Percentiles rank a stretch among this genome's conserved stretches.
phyloP scores from a whole-genome alignment of 2,113 vertebrate genomes.

The Lasiurus borealis region DNA sequence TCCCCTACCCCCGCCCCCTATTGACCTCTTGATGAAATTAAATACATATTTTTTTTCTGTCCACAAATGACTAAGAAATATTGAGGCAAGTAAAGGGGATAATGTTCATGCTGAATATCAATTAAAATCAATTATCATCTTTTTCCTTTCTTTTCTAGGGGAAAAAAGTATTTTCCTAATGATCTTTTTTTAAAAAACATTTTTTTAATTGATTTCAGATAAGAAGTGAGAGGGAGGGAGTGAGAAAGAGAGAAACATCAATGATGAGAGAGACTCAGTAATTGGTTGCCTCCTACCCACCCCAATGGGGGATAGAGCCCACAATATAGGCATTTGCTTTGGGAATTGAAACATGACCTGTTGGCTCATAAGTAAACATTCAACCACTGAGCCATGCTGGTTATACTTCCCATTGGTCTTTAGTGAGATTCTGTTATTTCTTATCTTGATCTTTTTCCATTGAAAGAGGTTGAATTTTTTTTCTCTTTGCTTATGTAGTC shows the following conservation, averaged over 20 bases:
- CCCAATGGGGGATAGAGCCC: no score
- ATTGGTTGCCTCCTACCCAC: no score
- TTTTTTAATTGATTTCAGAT: no score
- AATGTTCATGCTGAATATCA: not conserved
- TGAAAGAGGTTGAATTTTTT: not conserved
- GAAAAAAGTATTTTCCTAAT: not conserved
- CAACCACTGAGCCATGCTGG: no score
- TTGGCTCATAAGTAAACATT: no score
- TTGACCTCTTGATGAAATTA: not conserved
- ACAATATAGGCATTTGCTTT: no score
- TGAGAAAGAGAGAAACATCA: no score
- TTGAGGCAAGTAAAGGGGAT: not conserved
- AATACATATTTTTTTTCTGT: not conserved
- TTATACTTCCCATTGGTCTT: not conserved
- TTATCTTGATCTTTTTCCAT: conserved; percentile 8
- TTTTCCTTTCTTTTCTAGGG: not conserved
- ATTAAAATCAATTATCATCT: not conserved
- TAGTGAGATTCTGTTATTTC: conserved; percentile 18
- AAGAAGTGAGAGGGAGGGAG: no score
- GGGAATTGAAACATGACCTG: no score
- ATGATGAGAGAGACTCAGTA: no score
- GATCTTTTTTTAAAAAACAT: no score
- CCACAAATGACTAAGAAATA: not conserved
- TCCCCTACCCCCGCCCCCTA: no score
- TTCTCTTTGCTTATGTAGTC: conserved; percentile 1